phyloP scores from a whole-genome alignment of 2,888 invertebrate genomes.

The Branchellion lobata region DNA sequence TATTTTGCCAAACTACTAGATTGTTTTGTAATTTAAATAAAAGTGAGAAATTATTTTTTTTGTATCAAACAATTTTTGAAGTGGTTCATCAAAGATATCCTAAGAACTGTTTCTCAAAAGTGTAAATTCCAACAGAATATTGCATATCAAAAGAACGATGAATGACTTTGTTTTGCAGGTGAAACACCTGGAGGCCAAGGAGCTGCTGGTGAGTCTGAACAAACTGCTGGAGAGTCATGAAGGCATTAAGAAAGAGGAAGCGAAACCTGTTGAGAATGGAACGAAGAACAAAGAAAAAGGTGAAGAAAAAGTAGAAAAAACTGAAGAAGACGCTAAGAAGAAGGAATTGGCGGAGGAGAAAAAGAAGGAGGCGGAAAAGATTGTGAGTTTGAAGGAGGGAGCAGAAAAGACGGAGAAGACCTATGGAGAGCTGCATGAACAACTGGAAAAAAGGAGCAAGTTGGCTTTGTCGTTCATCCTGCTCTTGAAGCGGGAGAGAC shows the following conservation, averaged over 20 bases:
- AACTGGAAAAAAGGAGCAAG: constrained; percentile 66
- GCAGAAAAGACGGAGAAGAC: constrained; percentile 60
- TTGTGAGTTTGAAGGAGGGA: constrained; percentile 54
- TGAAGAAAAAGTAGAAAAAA: constrained; percentile 60
- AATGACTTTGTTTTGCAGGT: constrained; percentile 2
- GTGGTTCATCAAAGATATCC: no score
- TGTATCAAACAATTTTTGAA: background rate
- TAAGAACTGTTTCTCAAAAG: no score
- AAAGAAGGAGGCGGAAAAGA: constrained; percentile 64
- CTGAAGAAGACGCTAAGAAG: constrained; percentile 68
- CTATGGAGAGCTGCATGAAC: constrained; percentile 61
- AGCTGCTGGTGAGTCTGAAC: constrained; percentile 69
- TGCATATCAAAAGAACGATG: no score
- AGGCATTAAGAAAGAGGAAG: constrained; percentile 54
- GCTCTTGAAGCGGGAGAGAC: constrained; percentile 72
- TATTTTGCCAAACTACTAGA: no score
- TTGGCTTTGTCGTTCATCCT: constrained; percentile 72
- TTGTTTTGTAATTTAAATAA: background rate
- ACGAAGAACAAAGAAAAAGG: constrained; percentile 60
- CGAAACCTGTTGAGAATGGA: constrained; percentile 56
- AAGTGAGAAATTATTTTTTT: background rate
- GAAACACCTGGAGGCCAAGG: constrained; percentile 67
- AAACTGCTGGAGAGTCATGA: constrained; percentile 61
- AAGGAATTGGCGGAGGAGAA: constrained; percentile 63
- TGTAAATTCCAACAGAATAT: no score